Percentiles rank a stretch among this genome's conserved stretches.
Conservation (phyloP, 2,113 vertebrate genomes). For the Sisor rabdophorus region DNA sequence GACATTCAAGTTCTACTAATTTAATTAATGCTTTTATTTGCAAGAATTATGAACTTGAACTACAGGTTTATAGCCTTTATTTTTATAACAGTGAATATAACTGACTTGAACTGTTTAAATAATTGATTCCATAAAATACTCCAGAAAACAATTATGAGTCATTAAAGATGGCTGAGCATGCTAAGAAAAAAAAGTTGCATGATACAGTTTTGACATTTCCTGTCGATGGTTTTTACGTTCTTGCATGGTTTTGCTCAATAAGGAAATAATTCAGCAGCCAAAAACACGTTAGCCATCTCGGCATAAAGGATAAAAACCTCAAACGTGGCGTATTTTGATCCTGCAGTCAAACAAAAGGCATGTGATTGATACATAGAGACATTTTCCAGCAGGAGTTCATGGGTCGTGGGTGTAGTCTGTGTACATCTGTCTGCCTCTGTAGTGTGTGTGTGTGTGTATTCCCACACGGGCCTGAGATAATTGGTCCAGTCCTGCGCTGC, state of each 20-base stretch:
- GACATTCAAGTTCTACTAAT: too few species aligned
- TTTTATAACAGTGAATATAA: too few species aligned
- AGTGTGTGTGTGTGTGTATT: constrained; percentile 57
- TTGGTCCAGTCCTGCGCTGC: constrained; percentile 53
- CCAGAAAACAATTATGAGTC: too few species aligned
- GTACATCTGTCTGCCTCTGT: background rate
- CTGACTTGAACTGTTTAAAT: too few species aligned
- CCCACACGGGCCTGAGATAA: constrained; percentile 68
- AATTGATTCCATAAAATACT: too few species aligned
- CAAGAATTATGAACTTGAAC: too few species aligned
- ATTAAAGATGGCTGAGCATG: background rate
- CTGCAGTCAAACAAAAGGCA: constrained; percentile 25
- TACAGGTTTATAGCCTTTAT: too few species aligned
- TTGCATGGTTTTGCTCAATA: background rate
- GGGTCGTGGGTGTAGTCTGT: constrained; percentile 49
- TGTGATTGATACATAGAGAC: constrained; percentile 12
- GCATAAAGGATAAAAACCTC: background rate
- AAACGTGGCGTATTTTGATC: constrained; percentile 8
- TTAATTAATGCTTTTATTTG: too few species aligned
- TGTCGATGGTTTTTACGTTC: background rate
- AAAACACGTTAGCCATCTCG: background rate
- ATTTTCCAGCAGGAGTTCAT: constrained; percentile 28
- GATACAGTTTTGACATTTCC: background rate
- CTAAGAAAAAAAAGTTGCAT: background rate
- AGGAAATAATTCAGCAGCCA: background rate